Conservation (phyloP, 2,113 vertebrate species). For the Hyaena hyaena region DNA sequence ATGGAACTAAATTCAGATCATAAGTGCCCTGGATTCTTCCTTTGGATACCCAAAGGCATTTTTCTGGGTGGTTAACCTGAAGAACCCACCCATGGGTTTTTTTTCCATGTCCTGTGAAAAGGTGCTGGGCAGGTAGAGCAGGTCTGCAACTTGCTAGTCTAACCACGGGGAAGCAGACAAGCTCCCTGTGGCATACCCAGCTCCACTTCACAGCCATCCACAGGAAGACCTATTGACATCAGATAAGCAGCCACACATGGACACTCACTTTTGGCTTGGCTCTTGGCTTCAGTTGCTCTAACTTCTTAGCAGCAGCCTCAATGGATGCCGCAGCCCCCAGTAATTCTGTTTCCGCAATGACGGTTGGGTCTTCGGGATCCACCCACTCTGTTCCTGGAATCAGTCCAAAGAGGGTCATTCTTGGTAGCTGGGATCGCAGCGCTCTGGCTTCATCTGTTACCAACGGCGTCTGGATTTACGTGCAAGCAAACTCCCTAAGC, state of each 20-base stretch:
- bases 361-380: slow-evolving; percentile 97
- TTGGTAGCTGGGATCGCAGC: background rate
- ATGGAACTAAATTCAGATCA: background rate
- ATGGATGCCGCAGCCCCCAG: slow-evolving; percentile 98
- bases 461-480: background rate
- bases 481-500: background rate
- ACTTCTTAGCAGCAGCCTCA: slow-evolving; percentile 98
- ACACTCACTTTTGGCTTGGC: slow-evolving; percentile 97
- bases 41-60: background rate
- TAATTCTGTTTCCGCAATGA: slow-evolving; percentile 97
- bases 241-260: background rate
- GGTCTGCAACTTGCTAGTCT: background rate
- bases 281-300: slow-evolving; percentile 98
- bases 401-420: slow-evolving; percentile 71
- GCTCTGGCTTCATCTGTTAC: background rate
- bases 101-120: background rate
- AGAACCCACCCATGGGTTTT: background rate
- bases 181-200: background rate
- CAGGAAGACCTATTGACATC: background rate
- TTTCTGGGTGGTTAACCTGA: slow-evolving; percentile 7
- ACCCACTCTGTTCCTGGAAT: slow-evolving; percentile 96
- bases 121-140: background rate
- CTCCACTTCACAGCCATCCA: background rate
- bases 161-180: background rate
- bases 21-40: background rate